phyloP scores from a whole-genome alignment of 2,888 invertebrate genomes.

The Pachycephus smyrnensis region DNA sequence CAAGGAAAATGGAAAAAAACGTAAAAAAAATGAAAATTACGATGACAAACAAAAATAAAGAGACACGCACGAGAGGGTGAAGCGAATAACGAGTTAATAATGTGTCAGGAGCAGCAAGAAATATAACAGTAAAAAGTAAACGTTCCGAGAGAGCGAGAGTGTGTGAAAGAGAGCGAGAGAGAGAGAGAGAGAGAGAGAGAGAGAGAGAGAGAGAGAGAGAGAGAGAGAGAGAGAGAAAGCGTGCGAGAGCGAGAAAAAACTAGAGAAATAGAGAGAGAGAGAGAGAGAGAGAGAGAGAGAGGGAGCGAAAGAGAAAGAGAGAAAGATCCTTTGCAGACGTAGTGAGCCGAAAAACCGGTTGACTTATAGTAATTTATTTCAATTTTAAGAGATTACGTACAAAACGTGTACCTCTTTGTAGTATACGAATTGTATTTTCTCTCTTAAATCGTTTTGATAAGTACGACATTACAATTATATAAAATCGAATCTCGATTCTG shows the following conservation, averaged over 20 bases:
- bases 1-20: conserved; percentile 28
- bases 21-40: conserved; percentile 48
- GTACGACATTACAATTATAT: background rate
- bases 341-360: conserved; percentile 39
- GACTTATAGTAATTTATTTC: conserved; percentile 31
- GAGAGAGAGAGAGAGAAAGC: conserved; percentile 11
- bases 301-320: conserved; percentile 33
- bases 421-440: background rate
- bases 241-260: conserved; percentile 20
- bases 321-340: conserved; percentile 44
- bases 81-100: conserved; percentile 35
- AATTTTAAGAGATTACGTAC: background rate
- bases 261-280: conserved; percentile 27
- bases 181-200: conserved; percentile 19
- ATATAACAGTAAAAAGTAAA: conserved; percentile 14
- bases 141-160: conserved; percentile 17
- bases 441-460: background rate
- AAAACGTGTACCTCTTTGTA: background rate
- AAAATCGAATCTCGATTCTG: background rate
- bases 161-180: conserved; percentile 10
- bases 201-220: conserved; percentile 26
- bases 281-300: conserved; percentile 25
- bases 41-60: conserved; percentile 44
- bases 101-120: conserved; percentile 36
- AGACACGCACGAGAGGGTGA: conserved; percentile 27